Evolutionary conservation across 2,797 vertebrate species (phyloP), one percentile per base, ranked within the genome.

Genomic region (Rhynchotus rufescens): DNA sequence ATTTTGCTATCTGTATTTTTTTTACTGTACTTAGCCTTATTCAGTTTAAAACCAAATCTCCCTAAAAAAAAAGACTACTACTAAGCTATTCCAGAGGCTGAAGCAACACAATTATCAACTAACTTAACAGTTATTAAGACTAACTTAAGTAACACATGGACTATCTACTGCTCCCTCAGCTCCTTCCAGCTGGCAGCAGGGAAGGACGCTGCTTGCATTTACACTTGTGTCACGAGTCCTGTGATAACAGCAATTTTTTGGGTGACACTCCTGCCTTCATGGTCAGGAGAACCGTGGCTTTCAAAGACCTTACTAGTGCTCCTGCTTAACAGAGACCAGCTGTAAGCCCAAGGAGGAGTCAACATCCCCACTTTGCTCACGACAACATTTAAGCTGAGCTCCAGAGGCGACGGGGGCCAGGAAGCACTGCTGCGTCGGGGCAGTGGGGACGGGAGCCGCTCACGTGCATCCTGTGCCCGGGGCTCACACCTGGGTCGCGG

Each of bases 401-500:
- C 28, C 17, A 1, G 22, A 5, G 56, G n/a, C 21, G 42, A 3
- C 6, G 15, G 10, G 15, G 56, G 20, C 40, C 40, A 6, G 8
- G 1, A 15, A 60, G 6, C 16, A 32, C 44, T 47, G 44, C 1
- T 5, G 3, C 0, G 2, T 14, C 3, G 4, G 47, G 40, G 36
- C 45, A 65, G n/a, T 4, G 6, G 25, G 34, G 20, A 23, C 0
- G 4, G 5, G 32, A 1, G 20, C 36, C 3, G 9, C 45, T 9
- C 30, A 20, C 44, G 23, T 0, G 0, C 28, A 30, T 3, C 2
- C 54, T 56, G 54, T 25, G 7, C 22, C 44, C 0, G 2, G 10
- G 10, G 51, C 4, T 25, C 21, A n/a, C 36, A 54, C n/a, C 28
- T 0, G 0, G 32, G 15, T 36, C 45, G n/a, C 1, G 9, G 32